These are phyloP conservation scores for Lycocerus yunnanus DNA, from an alignment of 2,888 invertebrate genomes.

Conservation along the genomic window DNA sequence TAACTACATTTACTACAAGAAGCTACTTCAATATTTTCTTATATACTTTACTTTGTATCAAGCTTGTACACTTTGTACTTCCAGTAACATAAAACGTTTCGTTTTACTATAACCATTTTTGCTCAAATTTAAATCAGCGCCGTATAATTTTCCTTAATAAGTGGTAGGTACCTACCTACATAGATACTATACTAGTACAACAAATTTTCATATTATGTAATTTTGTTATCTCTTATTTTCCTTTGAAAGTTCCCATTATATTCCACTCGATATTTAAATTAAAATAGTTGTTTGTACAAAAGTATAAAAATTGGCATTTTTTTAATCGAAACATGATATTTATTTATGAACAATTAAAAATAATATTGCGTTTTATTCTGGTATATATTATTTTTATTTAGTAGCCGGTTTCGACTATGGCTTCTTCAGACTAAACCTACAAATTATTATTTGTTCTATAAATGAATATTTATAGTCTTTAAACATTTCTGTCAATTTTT, in stretches of 20 bases:
- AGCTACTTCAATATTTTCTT: slow-evolving; percentile 16
- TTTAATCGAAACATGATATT: too few relatives aligned
- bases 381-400: too few relatives aligned
- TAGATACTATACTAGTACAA: too few relatives aligned
- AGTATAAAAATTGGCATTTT: too few relatives aligned
- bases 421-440: too few relatives aligned
- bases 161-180: not conserved
- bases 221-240: not conserved
- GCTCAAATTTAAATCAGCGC: not conserved
- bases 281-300: too few relatives aligned
- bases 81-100: not conserved
- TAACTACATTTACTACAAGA: slow-evolving; percentile 3
- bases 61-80: slow-evolving; percentile 3
- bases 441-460: too few relatives aligned
- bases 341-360: too few relatives aligned
- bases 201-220: not conserved
- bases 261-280: not conserved
- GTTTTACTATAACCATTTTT: not conserved
- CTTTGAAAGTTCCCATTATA: not conserved
- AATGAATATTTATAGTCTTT: too few relatives aligned
- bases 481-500: too few relatives aligned
- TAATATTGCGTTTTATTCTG: too few relatives aligned
- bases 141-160: not conserved
- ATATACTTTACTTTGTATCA: not conserved
- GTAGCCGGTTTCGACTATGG: too few relatives aligned